A percentile compares a stretch with the other conserved stretches of the same genome.
Conservation (phyloP, 2,113 vertebrate genomes). For the Cynopterus brachyotis region DNA sequence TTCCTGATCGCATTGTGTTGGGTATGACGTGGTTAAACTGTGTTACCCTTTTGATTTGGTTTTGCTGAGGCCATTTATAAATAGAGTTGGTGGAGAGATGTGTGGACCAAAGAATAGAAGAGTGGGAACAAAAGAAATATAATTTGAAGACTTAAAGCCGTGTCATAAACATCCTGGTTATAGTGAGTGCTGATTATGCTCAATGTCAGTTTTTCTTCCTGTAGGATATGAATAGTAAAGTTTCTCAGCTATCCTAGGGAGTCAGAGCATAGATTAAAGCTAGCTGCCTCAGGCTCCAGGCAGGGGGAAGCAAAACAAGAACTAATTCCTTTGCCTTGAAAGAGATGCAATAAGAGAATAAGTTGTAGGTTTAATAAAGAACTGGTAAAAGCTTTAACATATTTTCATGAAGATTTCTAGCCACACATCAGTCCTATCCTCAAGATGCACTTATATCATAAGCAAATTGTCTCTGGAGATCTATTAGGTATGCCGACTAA, state of each 20-base stretch:
- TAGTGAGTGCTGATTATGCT: background rate
- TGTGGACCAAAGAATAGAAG: background rate
- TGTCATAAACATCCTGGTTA: background rate
- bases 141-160: background rate
- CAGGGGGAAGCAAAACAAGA: constrained; percentile 37
- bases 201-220: constrained; percentile 30
- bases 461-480: constrained; percentile 50
- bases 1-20: background rate
- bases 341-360: constrained; percentile 56
- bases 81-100: background rate
- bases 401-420: constrained; percentile 51
- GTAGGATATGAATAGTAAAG: background rate
- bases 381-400: constrained; percentile 41
- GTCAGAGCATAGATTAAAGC: constrained; percentile 43
- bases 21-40: background rate
- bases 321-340: constrained; percentile 44
- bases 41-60: background rate
- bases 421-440: constrained; percentile 28
- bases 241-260: constrained; percentile 12
- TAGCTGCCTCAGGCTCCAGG: constrained; percentile 48
- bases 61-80: background rate
- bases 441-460: constrained; percentile 26
- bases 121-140: background rate
- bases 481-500: constrained; percentile 55
- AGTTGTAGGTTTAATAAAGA: constrained; percentile 59